phyloP scores from a whole-genome alignment of 2,888 invertebrate species.

The Bombylius discolor region DNA sequence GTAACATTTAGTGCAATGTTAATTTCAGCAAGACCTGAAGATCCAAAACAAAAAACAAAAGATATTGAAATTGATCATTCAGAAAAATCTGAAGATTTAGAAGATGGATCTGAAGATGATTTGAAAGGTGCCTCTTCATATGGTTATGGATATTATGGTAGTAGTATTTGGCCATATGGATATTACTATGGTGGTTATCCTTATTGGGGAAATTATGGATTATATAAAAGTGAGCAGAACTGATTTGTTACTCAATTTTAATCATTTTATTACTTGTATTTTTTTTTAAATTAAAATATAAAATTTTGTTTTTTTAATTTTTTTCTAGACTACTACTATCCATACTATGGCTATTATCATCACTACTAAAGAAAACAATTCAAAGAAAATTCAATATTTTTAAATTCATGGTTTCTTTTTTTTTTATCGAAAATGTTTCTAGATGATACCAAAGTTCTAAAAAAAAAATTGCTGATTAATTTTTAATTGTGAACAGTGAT shows the following conservation, averaged over 20 bases:
- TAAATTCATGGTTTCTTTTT: no score
- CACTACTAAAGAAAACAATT: no score
- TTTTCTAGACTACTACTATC: no score
- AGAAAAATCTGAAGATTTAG: constrained; percentile 9
- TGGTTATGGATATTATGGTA: constrained; percentile 30
- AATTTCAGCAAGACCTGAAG: not conserved
- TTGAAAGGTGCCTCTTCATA: constrained; percentile 27
- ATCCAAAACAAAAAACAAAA: not conserved
- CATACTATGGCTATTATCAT: no score
- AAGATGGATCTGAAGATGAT: constrained; percentile 23
- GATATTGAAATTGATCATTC: not conserved
- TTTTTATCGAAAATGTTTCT: no score
- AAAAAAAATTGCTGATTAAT: no score
- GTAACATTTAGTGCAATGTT: not conserved
- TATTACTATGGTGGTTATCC: constrained; percentile 10
- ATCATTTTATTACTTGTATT: no score
- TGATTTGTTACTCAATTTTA: not conserved
- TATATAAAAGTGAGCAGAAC: not conserved
- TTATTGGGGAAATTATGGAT: constrained; percentile 21
- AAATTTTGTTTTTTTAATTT: no score
- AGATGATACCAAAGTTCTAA: no score
- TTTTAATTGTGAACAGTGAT: no score
- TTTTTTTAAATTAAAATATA: no score
- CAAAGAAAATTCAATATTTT: no score
- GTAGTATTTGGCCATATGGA: constrained; percentile 8